phyloP scores from a whole-genome alignment of 2,113 vertebrate species.

The Pterophyllum scalare region DNA sequence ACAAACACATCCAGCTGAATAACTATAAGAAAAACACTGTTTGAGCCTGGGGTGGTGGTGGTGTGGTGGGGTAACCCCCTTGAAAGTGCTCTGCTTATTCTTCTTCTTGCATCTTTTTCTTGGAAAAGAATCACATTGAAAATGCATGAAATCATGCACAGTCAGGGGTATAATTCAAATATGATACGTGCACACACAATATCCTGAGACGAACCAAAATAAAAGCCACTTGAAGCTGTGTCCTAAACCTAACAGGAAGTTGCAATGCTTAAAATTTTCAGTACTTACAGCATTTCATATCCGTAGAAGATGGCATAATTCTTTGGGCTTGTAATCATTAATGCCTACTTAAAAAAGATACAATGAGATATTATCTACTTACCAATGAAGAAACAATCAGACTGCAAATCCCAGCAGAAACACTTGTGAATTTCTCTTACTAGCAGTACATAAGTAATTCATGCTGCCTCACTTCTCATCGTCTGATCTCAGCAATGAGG shows the following conservation, averaged over 20 bases:
- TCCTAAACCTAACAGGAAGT: background rate
- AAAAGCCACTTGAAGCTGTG: background rate
- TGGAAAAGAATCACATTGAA: background rate
- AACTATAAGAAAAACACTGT: background rate
- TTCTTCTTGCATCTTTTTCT: background rate
- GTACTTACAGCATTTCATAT: background rate
- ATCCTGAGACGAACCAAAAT: background rate
- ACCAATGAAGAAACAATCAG: too few relatives aligned
- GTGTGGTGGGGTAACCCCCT: background rate
- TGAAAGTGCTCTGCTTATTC: background rate
- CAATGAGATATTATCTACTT: too few relatives aligned
- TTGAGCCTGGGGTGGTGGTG: background rate
- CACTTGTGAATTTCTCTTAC: too few relatives aligned
- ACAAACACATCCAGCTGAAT: background rate
- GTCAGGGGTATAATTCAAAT: background rate
- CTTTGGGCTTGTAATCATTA: conserved; percentile 45
- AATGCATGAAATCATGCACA: background rate
- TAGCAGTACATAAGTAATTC: too few relatives aligned
- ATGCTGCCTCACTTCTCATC: conserved; percentile 23
- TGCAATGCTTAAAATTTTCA: background rate
- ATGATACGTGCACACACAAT: background rate
- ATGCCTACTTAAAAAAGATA: conserved; percentile 34
- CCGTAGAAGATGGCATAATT: conserved; percentile 6
- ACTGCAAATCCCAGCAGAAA: too few relatives aligned
- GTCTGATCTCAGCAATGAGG: conserved; percentile 54